Conservation (phyloP, 2,888 invertebrate species). For the Eristalis intricaria region DNA sequence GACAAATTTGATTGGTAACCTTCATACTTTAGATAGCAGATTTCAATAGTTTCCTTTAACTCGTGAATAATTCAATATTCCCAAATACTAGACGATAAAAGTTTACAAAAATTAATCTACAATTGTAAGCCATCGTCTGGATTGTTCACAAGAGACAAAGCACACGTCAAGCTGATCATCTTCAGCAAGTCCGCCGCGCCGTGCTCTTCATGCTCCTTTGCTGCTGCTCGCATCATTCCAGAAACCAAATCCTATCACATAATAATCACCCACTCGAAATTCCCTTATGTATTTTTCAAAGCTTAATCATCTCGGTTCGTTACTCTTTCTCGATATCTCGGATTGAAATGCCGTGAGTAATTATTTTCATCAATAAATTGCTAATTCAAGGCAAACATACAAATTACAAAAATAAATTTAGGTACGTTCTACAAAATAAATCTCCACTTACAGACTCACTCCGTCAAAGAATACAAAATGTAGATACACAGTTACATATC, state of each 20-base stretch:
- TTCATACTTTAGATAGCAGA: too few relatives aligned
- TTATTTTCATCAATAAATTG: not conserved
- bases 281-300: not conserved
- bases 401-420: not conserved
- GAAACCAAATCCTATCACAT: not conserved
- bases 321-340: not conserved
- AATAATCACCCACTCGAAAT: not conserved
- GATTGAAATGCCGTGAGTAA: not conserved
- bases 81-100: too few relatives aligned
- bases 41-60: too few relatives aligned
- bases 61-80: too few relatives aligned
- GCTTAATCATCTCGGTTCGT: not conserved
- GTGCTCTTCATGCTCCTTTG: not conserved
- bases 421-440: not conserved
- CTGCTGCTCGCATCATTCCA: not conserved
- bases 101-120: too few relatives aligned
- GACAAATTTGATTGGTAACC: too few relatives aligned
- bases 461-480: not conserved
- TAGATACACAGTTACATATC: not conserved
- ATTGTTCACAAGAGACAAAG: too few relatives aligned
- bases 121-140: too few relatives aligned
- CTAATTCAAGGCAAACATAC: not conserved
- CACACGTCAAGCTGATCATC: too few relatives aligned
- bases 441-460: not conserved
- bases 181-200: too few relatives aligned